Conservation (phyloP, 2,113 vertebrate genomes). For the Rutilus rutilus region DNA sequence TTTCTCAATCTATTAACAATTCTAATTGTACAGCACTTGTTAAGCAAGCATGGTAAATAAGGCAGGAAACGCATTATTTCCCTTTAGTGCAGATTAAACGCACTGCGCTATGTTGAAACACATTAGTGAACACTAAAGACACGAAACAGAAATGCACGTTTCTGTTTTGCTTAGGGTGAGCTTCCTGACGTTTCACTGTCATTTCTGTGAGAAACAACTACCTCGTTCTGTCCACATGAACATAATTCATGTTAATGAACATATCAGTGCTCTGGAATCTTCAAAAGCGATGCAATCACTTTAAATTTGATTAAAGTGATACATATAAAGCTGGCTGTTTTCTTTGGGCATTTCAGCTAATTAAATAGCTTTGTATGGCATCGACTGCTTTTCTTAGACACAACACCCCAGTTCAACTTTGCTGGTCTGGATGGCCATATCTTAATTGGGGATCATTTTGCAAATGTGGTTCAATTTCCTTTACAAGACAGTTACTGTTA, state of each 20-base stretch:
- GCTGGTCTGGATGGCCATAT: constrained; percentile 75
- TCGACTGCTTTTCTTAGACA: constrained; percentile 77
- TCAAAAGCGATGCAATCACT: constrained; percentile 76
- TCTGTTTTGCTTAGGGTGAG: constrained; percentile 74
- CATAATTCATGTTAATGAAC: constrained; percentile 83
- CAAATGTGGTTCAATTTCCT: constrained; percentile 85
- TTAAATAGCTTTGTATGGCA: constrained; percentile 79
- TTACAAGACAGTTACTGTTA: constrained; percentile 86
- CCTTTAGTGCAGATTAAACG: constrained; percentile 92
- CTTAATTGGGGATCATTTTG: constrained; percentile 82
- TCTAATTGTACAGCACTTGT: constrained; percentile 99
- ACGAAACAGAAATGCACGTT: constrained; percentile 74
- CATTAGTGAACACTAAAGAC: constrained; percentile 79
- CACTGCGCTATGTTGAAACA: constrained; percentile 73
- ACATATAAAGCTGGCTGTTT: constrained; percentile 78
- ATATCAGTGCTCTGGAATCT: constrained; percentile 74
- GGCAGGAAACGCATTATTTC: constrained; percentile 96
- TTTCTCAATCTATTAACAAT: constrained; percentile 99
- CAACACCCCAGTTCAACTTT: constrained; percentile 70
- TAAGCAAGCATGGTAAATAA: constrained; percentile 97
- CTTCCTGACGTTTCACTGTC: constrained; percentile 76
- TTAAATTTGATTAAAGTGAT: constrained; percentile 81
- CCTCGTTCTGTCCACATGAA: constrained; percentile 72
- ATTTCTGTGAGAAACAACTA: constrained; percentile 73
- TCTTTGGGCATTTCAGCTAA: constrained; percentile 79